Percentiles rank a stretch among this genome's conserved stretches.
Evolutionary conservation across 2,113 vertebrate genomes (phyloP).

Genomic region (Tyrannus savana): DNA sequence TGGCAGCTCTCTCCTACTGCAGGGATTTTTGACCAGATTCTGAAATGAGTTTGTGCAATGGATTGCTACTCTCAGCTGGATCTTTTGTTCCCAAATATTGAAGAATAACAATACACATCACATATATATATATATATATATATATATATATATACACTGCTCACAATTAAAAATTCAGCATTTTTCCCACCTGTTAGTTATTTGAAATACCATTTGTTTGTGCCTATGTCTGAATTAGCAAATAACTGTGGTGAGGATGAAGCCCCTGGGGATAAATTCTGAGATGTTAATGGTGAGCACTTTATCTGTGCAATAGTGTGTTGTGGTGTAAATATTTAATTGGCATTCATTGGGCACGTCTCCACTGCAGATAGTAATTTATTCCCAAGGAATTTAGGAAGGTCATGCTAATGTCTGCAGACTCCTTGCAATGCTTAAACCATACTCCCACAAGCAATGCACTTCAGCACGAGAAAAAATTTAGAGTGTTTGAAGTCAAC

Average conservation of each 20-base stretch:
- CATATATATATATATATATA: background rate
- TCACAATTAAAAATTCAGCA: constrained; percentile 24
- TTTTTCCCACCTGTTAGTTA: background rate
- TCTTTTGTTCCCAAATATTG: background rate
- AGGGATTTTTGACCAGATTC: background rate
- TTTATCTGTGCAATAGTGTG: background rate
- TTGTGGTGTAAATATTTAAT: constrained; percentile 45
- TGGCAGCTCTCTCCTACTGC: background rate
- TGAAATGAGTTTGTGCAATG: background rate
- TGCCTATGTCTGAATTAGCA: background rate
- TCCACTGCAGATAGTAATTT: background rate
- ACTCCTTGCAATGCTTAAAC: background rate
- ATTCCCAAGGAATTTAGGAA: background rate
- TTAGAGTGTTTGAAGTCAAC: background rate
- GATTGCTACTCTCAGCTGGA: background rate
- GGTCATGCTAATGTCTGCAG: background rate
- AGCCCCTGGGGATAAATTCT: background rate
- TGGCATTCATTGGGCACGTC: background rate
- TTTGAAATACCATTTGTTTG: background rate
- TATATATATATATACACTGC: background rate
- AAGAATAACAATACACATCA: background rate
- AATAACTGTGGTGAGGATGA: background rate
- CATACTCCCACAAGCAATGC: background rate
- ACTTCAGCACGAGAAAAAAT: background rate
- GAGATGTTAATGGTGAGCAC: background rate